phyloP scores from a whole-genome alignment of 2,888 invertebrate genomes.

The Bedellia somnulentella region DNA sequence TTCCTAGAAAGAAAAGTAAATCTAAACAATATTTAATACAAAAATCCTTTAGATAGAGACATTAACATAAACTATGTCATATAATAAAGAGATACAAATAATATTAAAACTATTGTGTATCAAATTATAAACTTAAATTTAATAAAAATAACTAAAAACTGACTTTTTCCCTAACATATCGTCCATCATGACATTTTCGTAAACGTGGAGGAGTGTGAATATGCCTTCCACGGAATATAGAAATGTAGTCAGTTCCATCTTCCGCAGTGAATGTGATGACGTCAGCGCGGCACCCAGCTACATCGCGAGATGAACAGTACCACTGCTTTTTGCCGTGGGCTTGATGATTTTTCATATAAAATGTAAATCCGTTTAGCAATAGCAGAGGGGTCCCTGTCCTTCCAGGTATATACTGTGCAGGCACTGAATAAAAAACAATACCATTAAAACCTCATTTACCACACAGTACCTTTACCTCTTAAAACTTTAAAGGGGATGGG shows the following conservation, averaged over 20 bases:
- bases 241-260: conserved; percentile 47
- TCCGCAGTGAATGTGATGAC: conserved; percentile 46
- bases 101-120: too few species aligned
- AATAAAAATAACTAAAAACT: too few species aligned
- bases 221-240: conserved; percentile 44
- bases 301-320: conserved; percentile 51
- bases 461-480: conserved; percentile 6
- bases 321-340: conserved; percentile 53
- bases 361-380: conserved; percentile 47
- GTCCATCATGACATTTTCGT: conserved; percentile 43
- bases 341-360: conserved; percentile 54
- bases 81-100: too few species aligned
- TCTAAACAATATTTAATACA: too few species aligned
- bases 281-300: conserved; percentile 45
- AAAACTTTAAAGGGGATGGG: too few species aligned
- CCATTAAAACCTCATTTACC: conserved; percentile 18
- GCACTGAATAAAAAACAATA: conserved; percentile 29
- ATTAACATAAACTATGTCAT: too few species aligned
- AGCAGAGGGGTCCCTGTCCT: conserved; percentile 44
- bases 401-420: conserved; percentile 48
- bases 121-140: too few species aligned
- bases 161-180: conserved; percentile 42
- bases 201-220: conserved; percentile 46
- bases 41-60: too few species aligned
- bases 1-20: too few species aligned